Conservation (phyloP, 1,140 invertebrate species). For the Brachionus rubens region DNA sequence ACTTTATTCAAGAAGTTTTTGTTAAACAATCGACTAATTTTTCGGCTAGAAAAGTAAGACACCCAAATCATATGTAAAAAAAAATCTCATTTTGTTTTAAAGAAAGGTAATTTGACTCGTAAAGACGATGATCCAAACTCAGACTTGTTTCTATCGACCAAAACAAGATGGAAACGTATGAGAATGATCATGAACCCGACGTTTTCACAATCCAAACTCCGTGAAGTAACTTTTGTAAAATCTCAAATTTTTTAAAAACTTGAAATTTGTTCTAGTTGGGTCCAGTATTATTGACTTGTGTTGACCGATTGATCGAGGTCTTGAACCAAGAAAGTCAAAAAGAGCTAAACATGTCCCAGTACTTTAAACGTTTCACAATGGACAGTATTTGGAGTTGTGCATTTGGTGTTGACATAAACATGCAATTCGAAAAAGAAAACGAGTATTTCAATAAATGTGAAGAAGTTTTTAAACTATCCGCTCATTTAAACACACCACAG, state of each 20-base stretch:
- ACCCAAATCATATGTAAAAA: no score
- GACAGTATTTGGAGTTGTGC: no score
- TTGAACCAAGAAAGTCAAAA: neutral
- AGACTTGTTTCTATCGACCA: neutral
- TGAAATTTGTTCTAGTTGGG: constrained; percentile 49
- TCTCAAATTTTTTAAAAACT: neutral
- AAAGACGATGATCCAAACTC: constrained; percentile 18
- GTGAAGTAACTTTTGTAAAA: neutral
- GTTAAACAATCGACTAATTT: constrained; percentile 27
- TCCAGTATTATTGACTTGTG: neutral
- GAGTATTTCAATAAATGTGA: constrained; percentile 6
- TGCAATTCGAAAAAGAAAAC: constrained; percentile 57
- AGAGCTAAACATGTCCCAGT: constrained; percentile 13
- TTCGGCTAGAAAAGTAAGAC: constrained; percentile 48
- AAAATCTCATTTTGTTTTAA: no score
- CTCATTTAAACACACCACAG: neutral
- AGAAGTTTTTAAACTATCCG: neutral
- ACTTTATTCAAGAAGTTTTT: no score
- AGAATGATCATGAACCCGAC: constrained; percentile 38
- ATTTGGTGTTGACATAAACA: constrained; percentile 18
- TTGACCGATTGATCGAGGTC: constrained; percentile 13
- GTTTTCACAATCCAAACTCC: constrained; percentile 25
- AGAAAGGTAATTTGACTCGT: constrained; percentile 9
- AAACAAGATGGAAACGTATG: constrained; percentile 3
- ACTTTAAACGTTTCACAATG: constrained; percentile 49